phyloP scores from a whole-genome alignment of 2,888 invertebrate species.

The Glaucopsyche alexis region DNA sequence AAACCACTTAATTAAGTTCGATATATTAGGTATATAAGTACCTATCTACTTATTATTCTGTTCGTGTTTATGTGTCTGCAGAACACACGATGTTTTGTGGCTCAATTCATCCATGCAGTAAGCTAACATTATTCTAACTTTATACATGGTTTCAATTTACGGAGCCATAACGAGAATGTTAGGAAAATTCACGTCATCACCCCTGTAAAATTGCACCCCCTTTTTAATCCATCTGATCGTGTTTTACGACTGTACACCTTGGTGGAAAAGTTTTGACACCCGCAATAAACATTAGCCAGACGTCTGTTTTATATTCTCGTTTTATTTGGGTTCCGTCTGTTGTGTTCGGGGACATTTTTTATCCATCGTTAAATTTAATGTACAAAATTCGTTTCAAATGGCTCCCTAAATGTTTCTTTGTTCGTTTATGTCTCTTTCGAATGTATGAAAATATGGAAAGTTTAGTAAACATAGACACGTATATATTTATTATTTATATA shows the following conservation, averaged over 20 bases:
- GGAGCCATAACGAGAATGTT: constrained; percentile 26
- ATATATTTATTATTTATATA: too few species aligned
- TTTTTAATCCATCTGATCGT: constrained; percentile 71
- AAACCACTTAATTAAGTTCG: too few species aligned
- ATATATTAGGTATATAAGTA: too few species aligned
- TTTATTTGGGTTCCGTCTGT: constrained; percentile 31
- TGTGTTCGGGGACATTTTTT: constrained; percentile 30
- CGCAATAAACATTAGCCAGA: constrained; percentile 56
- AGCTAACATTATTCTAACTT: background rate
- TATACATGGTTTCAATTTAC: constrained; percentile 3
- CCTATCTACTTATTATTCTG: too few species aligned
- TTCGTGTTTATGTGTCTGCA: too few species aligned
- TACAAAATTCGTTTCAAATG: background rate
- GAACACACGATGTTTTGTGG: too few species aligned
- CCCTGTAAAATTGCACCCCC: constrained; percentile 48
- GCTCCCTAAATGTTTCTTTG: constrained; percentile 5
- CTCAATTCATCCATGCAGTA: too few species aligned
- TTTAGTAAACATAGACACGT: background rate
- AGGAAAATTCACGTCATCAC: constrained; percentile 39
- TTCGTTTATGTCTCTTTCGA: background rate
- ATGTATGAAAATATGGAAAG: background rate
- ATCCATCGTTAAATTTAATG: constrained; percentile 7
- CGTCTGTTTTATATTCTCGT: constrained; percentile 32
- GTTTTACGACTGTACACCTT: constrained; percentile 73
- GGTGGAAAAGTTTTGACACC: constrained; percentile 66